Evolutionary conservation across 2,797 vertebrate species (phyloP).

Genomic region (Sebastes nivosus): DNA sequence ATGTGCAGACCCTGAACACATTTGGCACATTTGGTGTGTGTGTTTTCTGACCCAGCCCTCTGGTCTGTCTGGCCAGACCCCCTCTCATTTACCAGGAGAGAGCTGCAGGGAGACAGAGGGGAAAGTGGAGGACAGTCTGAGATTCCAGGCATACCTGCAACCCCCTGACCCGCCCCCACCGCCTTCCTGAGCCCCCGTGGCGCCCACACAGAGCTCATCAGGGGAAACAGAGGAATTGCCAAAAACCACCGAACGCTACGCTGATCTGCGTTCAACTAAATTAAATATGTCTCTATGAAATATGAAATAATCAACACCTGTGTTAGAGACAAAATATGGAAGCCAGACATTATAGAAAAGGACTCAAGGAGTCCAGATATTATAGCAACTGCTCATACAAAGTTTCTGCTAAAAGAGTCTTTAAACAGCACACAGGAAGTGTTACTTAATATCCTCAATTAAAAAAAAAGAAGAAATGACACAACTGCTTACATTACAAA

Average conservation of each 20-base stretch:
- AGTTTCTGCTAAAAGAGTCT: background rate
- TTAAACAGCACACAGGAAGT: background rate
- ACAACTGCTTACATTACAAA: background rate
- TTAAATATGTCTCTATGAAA: background rate
- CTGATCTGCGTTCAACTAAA: slow-evolving; percentile 1
- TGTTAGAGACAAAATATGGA: background rate
- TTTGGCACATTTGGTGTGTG: slow-evolving; percentile 51
- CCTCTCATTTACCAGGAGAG: slow-evolving; percentile 57
- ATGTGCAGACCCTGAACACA: slow-evolving; percentile 47
- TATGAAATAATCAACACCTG: background rate
- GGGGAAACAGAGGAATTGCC: slow-evolving; percentile 33
- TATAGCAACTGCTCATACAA: background rate
- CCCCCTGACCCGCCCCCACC: slow-evolving; percentile 9
- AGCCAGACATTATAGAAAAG: background rate
- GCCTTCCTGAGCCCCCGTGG: slow-evolving; percentile 61
- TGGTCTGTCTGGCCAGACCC: slow-evolving; percentile 52
- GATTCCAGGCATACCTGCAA: slow-evolving; percentile 77
- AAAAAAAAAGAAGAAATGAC: background rate
- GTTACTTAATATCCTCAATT: background rate
- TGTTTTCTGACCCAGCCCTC: slow-evolving; percentile 41
- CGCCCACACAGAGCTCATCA: slow-evolving; percentile 58
- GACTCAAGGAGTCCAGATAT: background rate
- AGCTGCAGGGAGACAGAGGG: slow-evolving; percentile 51
- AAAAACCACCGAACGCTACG: slow-evolving; percentile 27
- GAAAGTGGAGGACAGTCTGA: slow-evolving; percentile 74